A percentile compares a stretch with the other conserved stretches of the same genome.
phyloP scores from a whole-genome alignment of 2,888 invertebrate species.

The Gymnosoma rotundatum region DNA sequence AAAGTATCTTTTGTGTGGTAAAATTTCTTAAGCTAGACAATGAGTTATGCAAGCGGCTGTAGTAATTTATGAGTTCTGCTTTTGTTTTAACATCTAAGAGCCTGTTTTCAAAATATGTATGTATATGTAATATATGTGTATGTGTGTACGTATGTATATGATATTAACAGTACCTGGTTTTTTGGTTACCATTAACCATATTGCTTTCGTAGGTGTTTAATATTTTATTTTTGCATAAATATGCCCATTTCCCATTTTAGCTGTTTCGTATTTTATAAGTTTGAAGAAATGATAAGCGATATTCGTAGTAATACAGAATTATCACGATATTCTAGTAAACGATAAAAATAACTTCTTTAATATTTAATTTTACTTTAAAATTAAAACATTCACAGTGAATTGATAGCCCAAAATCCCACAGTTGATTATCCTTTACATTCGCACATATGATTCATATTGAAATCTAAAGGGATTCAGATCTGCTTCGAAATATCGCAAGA shows the following conservation, averaged over 20 bases:
- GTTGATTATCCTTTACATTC: no score
- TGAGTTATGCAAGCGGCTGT: conserved; percentile 66
- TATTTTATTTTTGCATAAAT: conserved; percentile 4
- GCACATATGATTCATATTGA: no score
- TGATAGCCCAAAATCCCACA: no score
- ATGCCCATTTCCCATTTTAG: background rate
- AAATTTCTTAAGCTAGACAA: conserved; percentile 60
- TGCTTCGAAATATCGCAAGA: no score
- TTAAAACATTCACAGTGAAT: no score
- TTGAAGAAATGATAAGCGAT: no score
- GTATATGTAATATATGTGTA: no score
- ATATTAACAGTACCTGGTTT: conserved; percentile 6
- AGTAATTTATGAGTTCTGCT: conserved; percentile 64
- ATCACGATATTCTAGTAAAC: no score
- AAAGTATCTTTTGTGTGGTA: conserved; percentile 7
- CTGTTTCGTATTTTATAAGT: background rate
- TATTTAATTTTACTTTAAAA: no score
- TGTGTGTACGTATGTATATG: background rate
- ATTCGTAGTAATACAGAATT: no score
- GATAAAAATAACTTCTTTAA: no score
- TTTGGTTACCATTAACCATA: background rate
- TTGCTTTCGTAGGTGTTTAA: background rate
- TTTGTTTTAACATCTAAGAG: conserved; percentile 50
- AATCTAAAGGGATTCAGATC: no score
- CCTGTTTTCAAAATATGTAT: background rate